Evolutionary conservation across 2,113 vertebrate species (phyloP).

Genomic region (Cottus gobio): DNA sequence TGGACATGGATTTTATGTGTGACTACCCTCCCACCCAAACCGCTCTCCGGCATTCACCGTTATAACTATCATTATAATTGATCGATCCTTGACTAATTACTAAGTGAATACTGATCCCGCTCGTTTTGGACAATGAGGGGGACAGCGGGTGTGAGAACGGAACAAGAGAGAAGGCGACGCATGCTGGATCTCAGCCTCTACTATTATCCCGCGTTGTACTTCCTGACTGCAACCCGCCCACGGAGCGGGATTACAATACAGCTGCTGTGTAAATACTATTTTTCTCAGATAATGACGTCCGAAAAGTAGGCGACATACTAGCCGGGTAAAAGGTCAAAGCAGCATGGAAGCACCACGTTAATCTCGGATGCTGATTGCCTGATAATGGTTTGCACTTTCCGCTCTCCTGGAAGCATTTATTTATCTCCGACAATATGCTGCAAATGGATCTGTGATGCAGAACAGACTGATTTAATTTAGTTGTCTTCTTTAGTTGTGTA

Average conservation of each 20-base stretch:
- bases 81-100: conserved; percentile 66
- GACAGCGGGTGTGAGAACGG: conserved; percentile 7
- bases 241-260: conserved; percentile 63
- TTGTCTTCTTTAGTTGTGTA: conserved; percentile 22
- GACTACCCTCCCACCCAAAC: neutral
- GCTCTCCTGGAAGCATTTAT: conserved; percentile 35
- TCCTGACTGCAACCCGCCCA: conserved; percentile 76
- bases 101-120: conserved; percentile 52
- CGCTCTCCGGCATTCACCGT: conserved; percentile 28
- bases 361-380: conserved; percentile 55
- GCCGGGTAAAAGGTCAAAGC: conserved; percentile 63
- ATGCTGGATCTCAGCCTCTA: conserved; percentile 65
- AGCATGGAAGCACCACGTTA: conserved; percentile 55
- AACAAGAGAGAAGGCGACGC: conserved; percentile 26
- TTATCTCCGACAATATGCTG: conserved; percentile 18
- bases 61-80: conserved; percentile 50
- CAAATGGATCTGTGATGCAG: conserved; percentile 30
- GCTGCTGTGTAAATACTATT: conserved; percentile 65
- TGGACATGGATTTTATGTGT: neutral
- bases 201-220: conserved; percentile 77
- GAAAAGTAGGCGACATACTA: conserved; percentile 57
- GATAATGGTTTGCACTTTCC: conserved; percentile 56
- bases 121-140: conserved; percentile 38
- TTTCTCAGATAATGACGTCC: conserved; percentile 60
- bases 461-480: neutral